These are phyloP conservation scores for Nesidiocoris tenuis DNA, from an alignment of 2,888 invertebrate species.

Conservation along the genomic window DNA sequence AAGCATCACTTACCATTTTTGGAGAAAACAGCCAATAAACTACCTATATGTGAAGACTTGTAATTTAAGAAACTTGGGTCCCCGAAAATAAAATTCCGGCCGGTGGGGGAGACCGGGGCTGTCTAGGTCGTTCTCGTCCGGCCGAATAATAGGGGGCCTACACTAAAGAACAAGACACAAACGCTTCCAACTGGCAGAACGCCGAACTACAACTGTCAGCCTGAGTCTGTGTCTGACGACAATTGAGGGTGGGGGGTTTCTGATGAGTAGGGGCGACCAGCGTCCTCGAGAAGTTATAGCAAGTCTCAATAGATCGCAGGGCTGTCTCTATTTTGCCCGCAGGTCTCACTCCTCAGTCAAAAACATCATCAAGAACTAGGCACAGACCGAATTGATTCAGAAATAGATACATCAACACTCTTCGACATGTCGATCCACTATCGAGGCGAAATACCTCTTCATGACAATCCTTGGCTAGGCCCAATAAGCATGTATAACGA, in stretches of 20 bases:
- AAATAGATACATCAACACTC: no score
- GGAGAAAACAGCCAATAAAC: neutral
- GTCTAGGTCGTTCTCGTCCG: neutral
- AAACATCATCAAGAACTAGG: neutral
- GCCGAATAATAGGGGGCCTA: neutral
- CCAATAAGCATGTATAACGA: no score
- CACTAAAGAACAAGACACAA: neutral
- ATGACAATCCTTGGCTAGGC: no score
- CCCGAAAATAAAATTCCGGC: slow-evolving; percentile 22
- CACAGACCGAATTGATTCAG: neutral
- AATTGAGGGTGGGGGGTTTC: neutral
- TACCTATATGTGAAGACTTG: neutral
- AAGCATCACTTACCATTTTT: slow-evolving; percentile 10
- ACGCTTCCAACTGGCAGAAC: neutral
- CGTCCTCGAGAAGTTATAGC: neutral
- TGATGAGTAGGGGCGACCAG: neutral
- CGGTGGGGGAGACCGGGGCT: slow-evolving; percentile 7
- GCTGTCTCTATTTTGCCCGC: neutral
- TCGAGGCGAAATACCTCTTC: no score
- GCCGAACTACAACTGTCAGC: neutral
- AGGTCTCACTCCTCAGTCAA: neutral
- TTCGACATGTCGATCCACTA: no score
- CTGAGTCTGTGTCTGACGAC: neutral
- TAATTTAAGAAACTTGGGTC: slow-evolving; percentile 2
- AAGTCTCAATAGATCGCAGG: neutral